Base-by-base conservation (phyloP, 2,888 invertebrate species). In the Hemicrepidius hirtus region DNA sequence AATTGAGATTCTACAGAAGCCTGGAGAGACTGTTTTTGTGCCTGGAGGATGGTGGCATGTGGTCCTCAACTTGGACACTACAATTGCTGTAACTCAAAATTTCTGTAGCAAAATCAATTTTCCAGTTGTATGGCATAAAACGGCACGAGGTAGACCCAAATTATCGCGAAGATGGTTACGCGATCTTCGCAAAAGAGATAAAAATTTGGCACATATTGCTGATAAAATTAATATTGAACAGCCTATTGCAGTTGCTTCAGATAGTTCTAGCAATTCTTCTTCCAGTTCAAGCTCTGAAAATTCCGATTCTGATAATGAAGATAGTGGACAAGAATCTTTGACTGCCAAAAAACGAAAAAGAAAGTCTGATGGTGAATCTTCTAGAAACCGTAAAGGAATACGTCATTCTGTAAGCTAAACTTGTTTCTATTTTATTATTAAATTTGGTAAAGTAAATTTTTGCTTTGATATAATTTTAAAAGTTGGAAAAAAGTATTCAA, bases 21-120 rank as follows among this genome's bases (percentile, higher is more conserved):
- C 98, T 12, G 98, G 98, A 18, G 99, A 99, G 85, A 99, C 98
- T 3, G 97, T 99, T 32, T 99, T 98, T 88, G 97, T 99, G 67
- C 98, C 98, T 9, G 97, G 97, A 16, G 99, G 99, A 9, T 99
- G 99, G 99, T 99, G 99, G 99, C 99, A 99, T 86, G 99, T 99
- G 18, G 99, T 99, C 12, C 89, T 99, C 32, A 99, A 99, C 87
- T 88, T 99, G 74, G 98, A 98, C 82, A 93, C 95, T 76, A 99
- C 99, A 0, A 93, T 99, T 55, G 99, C 99, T 10, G 95, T 99
- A 13, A 99, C 99, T 0, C 99, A 99, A 85, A 99, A 99, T 87
- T 99, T 98, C 86, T 95, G 96, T 85, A 97, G 98, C 79, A 91
- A 93, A 74, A 96, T 97, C 0, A 99, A 99, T 88, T 98, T 99